These are phyloP conservation scores for Macrotus californicus DNA, from an alignment of 2,113 vertebrate species.

Conservation along the genomic window DNA sequence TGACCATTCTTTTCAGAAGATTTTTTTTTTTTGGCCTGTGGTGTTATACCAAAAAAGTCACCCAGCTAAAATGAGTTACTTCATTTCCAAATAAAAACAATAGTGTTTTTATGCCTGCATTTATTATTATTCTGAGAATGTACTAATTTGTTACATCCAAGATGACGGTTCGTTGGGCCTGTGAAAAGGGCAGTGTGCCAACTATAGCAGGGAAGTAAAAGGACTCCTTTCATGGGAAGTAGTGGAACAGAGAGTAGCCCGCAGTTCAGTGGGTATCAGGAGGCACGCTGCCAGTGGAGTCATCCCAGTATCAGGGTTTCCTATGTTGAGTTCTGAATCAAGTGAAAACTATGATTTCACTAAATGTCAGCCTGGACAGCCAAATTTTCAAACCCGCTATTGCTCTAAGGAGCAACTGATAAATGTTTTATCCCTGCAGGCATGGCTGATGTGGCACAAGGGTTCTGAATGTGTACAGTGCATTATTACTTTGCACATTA, in stretches of 20 bases:
- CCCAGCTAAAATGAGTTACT: slow-evolving; percentile 87
- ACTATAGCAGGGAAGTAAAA: slow-evolving; percentile 81
- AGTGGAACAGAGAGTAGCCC: slow-evolving; percentile 87
- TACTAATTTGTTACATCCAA: slow-evolving; percentile 99
- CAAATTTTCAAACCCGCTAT: slow-evolving; percentile 80
- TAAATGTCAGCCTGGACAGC: slow-evolving; percentile 80
- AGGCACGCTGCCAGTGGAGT: slow-evolving; percentile 80
- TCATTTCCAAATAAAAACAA: slow-evolving; percentile 92
- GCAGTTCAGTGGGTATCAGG: slow-evolving; percentile 78
- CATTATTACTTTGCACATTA: slow-evolving; percentile 81
- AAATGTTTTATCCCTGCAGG: slow-evolving; percentile 78
- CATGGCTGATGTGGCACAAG: slow-evolving; percentile 75
- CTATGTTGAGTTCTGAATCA: slow-evolving; percentile 75
- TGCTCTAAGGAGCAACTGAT: slow-evolving; percentile 80
- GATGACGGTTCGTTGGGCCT: slow-evolving; percentile 91
- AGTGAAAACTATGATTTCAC: slow-evolving; percentile 79
- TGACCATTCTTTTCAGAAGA: slow-evolving; percentile 73
- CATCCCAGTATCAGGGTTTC: slow-evolving; percentile 77
- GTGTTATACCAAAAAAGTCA: slow-evolving; percentile 83
- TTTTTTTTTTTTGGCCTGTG: slow-evolving; percentile 77
- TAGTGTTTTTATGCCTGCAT: slow-evolving; percentile 93
- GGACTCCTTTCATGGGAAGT: slow-evolving; percentile 85
- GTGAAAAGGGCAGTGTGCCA: slow-evolving; percentile 90
- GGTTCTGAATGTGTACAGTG: slow-evolving; percentile 78
- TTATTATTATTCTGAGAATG: slow-evolving; percentile 99